A percentile compares a stretch with the other conserved stretches of the same genome.
Evolutionary conservation across 2,797 vertebrate species (phyloP).

Genomic region (Iguana delicatissima): DNA sequence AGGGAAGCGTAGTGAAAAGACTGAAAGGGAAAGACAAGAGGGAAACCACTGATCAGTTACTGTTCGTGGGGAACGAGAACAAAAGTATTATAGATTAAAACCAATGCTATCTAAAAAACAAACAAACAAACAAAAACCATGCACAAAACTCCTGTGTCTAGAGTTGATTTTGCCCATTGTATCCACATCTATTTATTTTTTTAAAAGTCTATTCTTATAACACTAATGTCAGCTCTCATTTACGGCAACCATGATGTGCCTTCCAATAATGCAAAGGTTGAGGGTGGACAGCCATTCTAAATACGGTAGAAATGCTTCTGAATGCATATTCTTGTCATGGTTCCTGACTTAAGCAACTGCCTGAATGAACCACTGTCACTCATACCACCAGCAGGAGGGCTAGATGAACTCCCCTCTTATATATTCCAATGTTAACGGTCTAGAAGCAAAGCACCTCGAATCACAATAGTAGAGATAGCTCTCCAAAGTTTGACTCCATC

Average conservation of each 20-base stretch:
- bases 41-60: conserved; percentile 21
- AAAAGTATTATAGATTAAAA: background rate
- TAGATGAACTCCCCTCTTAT: no score
- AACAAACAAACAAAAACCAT: background rate
- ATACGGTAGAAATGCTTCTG: no score
- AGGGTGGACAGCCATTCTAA: background rate
- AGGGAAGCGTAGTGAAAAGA: conserved; percentile 91
- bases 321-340: background rate
- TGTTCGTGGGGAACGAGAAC: background rate
- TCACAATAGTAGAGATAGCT: no score
- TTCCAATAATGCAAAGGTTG: background rate
- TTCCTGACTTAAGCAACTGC: background rate
- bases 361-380: background rate
- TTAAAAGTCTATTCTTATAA: background rate
- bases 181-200: background rate
- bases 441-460: background rate
- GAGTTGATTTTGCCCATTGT: background rate
- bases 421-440: no score
- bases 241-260: background rate
- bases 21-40: conserved; percentile 71
- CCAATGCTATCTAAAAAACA: background rate
- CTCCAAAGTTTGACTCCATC: no score
- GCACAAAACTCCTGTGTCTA: background rate
- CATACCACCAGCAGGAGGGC: no score
- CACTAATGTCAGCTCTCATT: background rate